Evolutionary conservation across 1,140 invertebrate genomes (phyloP).

Genomic region (Paracyclopina nana): DNA sequence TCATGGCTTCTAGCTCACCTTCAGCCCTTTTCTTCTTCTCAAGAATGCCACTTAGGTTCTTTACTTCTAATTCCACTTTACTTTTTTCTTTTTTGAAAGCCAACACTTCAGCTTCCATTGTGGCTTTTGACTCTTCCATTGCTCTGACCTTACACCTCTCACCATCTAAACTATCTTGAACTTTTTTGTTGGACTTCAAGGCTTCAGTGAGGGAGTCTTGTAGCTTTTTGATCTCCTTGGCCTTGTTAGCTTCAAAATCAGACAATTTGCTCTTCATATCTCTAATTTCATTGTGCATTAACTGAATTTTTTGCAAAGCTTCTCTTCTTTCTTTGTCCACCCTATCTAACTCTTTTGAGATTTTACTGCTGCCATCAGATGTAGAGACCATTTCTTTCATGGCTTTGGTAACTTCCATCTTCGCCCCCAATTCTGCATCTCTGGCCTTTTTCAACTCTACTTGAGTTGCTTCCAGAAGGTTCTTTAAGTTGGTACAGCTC

Average conservation of each 20-base stretch:
- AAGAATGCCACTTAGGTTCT: not conserved
- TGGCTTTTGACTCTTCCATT: conserved; percentile 1
- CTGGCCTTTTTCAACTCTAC: not conserved
- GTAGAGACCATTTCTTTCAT: not conserved
- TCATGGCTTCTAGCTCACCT: not conserved
- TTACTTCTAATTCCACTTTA: not conserved
- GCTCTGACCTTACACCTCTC: conserved; percentile 1
- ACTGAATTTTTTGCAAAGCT: conserved; percentile 3
- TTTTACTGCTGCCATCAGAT: not conserved
- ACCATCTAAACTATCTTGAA: not conserved
- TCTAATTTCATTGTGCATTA: not conserved
- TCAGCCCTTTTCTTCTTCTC: conserved; percentile 7
- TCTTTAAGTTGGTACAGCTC: not conserved
- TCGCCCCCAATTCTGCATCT: not conserved
- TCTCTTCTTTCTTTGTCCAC: not conserved
- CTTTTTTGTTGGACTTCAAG: conserved; percentile 8
- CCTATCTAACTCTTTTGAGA: not conserved
- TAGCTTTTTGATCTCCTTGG: conserved; percentile 8
- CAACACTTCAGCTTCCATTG: not conserved
- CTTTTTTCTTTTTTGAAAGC: not conserved
- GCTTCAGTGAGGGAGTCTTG: conserved; percentile 5
- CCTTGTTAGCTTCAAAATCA: conserved; percentile 5
- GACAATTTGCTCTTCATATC: not conserved
- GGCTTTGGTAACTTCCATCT: not conserved
- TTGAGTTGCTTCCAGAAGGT: not conserved